Percentiles rank a stretch among this genome's conserved stretches.
Conservation (phyloP, 2,888 invertebrate genomes). For the Cheilosia vulpina region DNA sequence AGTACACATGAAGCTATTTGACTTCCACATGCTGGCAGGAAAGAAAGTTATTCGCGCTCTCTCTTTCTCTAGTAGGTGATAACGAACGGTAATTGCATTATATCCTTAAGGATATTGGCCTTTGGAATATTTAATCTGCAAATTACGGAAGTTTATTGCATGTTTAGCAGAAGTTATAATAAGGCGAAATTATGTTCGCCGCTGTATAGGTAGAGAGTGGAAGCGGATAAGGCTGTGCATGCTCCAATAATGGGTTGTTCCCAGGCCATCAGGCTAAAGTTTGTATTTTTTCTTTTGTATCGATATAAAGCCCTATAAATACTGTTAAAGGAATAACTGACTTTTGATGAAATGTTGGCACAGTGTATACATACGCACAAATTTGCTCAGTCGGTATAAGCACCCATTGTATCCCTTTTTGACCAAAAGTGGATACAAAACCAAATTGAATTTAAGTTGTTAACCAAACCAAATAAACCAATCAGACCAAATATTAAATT, state of each 20-base stretch:
- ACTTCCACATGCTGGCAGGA: neutral
- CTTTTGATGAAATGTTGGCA: too few species aligned
- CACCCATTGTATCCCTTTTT: too few species aligned
- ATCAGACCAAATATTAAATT: neutral
- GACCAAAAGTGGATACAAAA: neutral
- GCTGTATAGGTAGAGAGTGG: neutral
- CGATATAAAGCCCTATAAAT: too few species aligned
- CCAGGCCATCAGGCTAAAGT: too few species aligned
- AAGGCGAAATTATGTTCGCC: neutral
- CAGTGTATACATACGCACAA: too few species aligned
- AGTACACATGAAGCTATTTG: constrained; percentile 6
- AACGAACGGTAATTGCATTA: constrained; percentile 53
- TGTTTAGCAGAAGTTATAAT: constrained; percentile 35
- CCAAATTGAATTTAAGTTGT: neutral
- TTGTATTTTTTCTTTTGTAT: too few species aligned
- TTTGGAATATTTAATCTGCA: constrained; percentile 22
- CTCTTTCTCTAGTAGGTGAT: constrained; percentile 14
- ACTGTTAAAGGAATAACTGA: too few species aligned
- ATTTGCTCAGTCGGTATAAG: too few species aligned
- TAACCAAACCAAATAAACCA: neutral
- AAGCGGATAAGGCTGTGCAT: too few species aligned
- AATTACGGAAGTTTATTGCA: constrained; percentile 49
- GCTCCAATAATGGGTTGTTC: too few species aligned
- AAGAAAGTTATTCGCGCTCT: constrained; percentile 11
- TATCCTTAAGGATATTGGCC: constrained; percentile 49